Evolutionary conservation across 2,797 vertebrate species (phyloP), one percentile per base, ranked within the genome.

Genomic region (Helicolenus hilgendorfi): DNA sequence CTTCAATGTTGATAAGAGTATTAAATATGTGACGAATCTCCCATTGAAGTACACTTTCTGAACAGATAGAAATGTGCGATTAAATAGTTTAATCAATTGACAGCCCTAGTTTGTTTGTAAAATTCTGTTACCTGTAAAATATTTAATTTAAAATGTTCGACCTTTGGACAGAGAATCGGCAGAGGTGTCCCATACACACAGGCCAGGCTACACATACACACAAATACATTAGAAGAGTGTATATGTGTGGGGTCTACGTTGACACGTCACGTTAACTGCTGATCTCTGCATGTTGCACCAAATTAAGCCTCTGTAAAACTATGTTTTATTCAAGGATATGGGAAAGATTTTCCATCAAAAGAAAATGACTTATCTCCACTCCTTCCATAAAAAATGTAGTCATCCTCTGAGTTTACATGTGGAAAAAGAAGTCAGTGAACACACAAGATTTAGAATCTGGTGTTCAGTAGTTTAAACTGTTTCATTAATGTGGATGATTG

Each of bases 271-370:
- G 14, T 67, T 56, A 38, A 18, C 38, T 35, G 49, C 55, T 83
- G 83, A 65, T 83, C 72, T 58, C 69, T 91, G 75, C 59, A 79
- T 88, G 59, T 84, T 86, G 53, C 84, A 79, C 68, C 70, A 31
- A 35, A 73, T 82, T 83, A 49, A 31, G 63, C 60, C 24, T 62
- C 56, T 8, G 18, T 74, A 77, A 65, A 75, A 18, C 18, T 29
- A 92, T 95, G 58, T 87, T 96, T 96, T 89, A 96, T 96, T 95
- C 58, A 96, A 68, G 35, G 31, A 69, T 9, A 77, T 29, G 18
- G 58, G 74, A 87, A 80, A 85, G 72, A 92, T 90, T 93, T 96
- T 92, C 81, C 91, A 95, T 95, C 73, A 93, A 92, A 95, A 91
- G 93, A 90, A 92, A 89, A 92, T 94, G 53, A 84, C 83, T 87